Conservation (phyloP, 2,113 vertebrate genomes). For the Platanista minor region DNA sequence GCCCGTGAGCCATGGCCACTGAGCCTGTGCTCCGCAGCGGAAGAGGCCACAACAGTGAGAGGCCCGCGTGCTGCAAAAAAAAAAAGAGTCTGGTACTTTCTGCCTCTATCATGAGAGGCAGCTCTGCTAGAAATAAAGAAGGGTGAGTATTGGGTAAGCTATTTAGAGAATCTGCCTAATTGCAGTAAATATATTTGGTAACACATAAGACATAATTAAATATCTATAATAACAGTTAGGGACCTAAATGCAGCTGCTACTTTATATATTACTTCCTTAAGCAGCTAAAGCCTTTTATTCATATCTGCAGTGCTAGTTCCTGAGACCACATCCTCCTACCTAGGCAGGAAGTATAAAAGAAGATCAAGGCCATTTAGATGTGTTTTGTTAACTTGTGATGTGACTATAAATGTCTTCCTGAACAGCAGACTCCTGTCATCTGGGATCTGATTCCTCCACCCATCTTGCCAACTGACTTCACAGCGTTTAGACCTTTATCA, state of each 20-base stretch:
- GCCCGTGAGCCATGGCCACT: no score
- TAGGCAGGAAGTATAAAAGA: constrained; percentile 38
- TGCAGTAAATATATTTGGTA: background rate
- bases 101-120: background rate
- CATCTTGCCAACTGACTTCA: background rate
- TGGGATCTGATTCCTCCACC: background rate
- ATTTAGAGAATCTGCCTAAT: background rate
- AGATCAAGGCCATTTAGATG: constrained; percentile 18
- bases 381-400: background rate
- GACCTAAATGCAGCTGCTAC: background rate
- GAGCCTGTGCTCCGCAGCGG: no score
- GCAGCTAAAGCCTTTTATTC: background rate
- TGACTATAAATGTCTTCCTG: constrained; percentile 16
- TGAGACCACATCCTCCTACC: constrained; percentile 53
- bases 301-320: background rate
- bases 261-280: background rate
- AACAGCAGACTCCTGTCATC: background rate
- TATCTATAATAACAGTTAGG: background rate
- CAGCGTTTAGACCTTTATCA: background rate
- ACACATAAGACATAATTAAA: background rate
- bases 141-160: background rate
- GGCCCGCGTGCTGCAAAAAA: no score
- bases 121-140: background rate
- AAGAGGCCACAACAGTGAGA: no score
- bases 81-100: constrained; percentile 4